Evolutionary conservation across 2,113 vertebrate species (phyloP).

Genomic region (Xenotilapia leptura): DNA sequence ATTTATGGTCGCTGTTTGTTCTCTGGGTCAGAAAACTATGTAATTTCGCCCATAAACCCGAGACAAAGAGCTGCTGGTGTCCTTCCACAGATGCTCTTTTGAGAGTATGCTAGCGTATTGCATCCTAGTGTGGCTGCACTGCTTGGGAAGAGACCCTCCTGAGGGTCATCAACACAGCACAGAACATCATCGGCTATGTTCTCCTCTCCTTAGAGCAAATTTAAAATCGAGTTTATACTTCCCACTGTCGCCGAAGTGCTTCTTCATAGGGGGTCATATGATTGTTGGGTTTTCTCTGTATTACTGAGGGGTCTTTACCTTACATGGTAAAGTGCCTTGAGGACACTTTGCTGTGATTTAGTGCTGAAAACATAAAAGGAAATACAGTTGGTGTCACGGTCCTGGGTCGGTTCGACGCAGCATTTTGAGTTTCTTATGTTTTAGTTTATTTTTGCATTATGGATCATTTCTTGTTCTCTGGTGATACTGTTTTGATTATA

Average conservation of each 20-base stretch:
- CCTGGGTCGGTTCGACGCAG: no score
- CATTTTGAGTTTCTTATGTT: no score
- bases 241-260: neutral
- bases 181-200: neutral
- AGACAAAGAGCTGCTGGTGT: neutral
- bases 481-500: no score
- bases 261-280: neutral
- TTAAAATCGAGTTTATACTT: neutral
- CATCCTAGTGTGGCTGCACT: neutral
- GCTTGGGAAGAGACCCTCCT: neutral
- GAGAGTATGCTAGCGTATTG: neutral
- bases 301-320: neutral
- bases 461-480: no score
- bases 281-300: neutral
- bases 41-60: neutral
- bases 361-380: neutral
- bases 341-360: neutral
- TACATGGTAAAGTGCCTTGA: neutral
- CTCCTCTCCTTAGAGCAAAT: neutral
- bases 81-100: neutral
- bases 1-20: neutral
- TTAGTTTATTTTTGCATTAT: no score
- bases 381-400: neutral
- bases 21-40: neutral
- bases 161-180: neutral